These are phyloP conservation scores for Halisarca cf. caerulea DNA, from an alignment of 37 sponge, comb jelly and placozoan species.

Conservation along the genomic window DNA sequence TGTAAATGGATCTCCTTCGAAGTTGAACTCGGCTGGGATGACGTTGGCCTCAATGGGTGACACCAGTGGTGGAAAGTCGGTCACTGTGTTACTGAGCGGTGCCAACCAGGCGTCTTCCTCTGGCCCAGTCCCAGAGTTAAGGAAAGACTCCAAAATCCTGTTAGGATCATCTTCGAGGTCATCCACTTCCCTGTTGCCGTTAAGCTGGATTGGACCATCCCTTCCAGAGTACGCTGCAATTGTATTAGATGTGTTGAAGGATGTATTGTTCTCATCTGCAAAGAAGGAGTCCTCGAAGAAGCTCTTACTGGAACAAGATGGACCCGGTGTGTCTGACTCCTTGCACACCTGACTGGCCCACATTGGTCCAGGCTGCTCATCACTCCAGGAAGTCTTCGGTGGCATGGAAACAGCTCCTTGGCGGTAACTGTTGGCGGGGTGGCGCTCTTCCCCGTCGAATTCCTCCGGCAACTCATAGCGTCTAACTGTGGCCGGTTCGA, in stretches of 20 bases:
- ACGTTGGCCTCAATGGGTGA: background rate
- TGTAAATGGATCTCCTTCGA: background rate
- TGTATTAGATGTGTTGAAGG: background rate
- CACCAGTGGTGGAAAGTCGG: constrained; percentile 7
- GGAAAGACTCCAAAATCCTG: constrained; percentile 12
- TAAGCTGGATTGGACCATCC: no score
- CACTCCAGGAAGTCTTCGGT: no score
- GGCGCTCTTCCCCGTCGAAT: background rate
- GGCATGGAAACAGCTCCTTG: background rate
- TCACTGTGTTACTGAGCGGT: background rate
- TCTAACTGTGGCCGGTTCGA: background rate
- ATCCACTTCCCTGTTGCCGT: background rate
- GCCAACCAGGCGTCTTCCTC: background rate
- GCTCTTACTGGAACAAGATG: background rate
- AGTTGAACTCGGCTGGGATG: background rate
- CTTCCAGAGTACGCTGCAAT: background rate
- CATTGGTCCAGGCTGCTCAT: constrained; percentile 6
- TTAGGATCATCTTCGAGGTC: background rate
- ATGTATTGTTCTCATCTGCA: background rate
- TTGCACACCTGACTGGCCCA: background rate
- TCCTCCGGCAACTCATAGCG: background rate
- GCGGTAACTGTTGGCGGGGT: no score
- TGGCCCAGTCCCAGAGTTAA: background rate
- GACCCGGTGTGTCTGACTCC: background rate
- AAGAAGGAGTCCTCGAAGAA: background rate